Percentiles rank a stretch among this genome's conserved stretches.
phyloP scores from a whole-genome alignment of 2,888 invertebrate species.

The Leptarthrus brevirostris region DNA sequence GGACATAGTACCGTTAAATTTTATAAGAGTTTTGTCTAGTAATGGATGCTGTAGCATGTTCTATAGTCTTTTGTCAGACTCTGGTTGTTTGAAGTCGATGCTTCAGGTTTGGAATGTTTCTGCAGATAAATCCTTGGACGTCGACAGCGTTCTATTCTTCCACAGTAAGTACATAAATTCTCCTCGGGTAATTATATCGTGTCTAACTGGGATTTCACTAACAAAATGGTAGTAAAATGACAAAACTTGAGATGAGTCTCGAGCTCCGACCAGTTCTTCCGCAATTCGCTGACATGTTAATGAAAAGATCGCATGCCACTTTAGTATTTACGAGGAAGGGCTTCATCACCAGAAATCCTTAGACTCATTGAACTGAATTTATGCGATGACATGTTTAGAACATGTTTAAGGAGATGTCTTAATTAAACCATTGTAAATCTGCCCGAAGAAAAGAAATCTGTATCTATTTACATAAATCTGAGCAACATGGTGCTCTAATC shows the following conservation, averaged over 20 bases:
- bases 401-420: constrained; percentile 39
- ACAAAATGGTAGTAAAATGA: constrained; percentile 28
- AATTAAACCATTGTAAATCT: constrained; percentile 30
- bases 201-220: not conserved
- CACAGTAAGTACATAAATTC: constrained; percentile 20
- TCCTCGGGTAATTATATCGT: constrained; percentile 13
- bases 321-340: constrained; percentile 23
- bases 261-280: not conserved
- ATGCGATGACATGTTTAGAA: constrained; percentile 26
- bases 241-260: constrained; percentile 14
- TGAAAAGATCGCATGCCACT: constrained; percentile 22
- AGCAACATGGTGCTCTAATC: constrained; percentile 22
- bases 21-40: constrained; percentile 40
- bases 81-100: not conserved
- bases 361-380: constrained; percentile 22
- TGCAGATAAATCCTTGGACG: not conserved
- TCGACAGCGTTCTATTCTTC: not conserved
- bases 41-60: not conserved
- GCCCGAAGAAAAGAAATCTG: not conserved
- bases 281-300: not conserved
- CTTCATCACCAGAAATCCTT: constrained; percentile 16
- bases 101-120: not conserved
- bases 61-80: not conserved
- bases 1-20: constrained; percentile 43
- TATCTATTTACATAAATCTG: constrained; percentile 15